Evolutionary conservation across 2,797 vertebrate genomes (phyloP), one percentile per base, ranked within the genome.

Genomic region (Rhinogobio ventralis): DNA sequence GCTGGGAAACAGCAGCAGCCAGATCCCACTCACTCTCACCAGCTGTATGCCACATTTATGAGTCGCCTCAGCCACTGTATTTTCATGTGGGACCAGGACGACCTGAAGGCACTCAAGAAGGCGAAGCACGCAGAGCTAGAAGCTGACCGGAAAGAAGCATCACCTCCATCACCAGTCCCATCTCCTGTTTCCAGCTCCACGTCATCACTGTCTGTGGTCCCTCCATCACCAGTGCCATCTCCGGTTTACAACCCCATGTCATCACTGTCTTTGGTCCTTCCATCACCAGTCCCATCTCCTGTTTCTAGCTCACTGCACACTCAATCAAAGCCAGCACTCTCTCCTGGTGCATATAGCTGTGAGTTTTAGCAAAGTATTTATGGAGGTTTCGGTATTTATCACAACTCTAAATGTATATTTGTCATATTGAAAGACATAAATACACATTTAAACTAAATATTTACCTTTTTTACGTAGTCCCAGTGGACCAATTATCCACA

Each of bases 111-210:
- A 4, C 73, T 87, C 15, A 82, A 33, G 66, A 23, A 72, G 73
- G 73, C 79, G 1, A 87, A 85, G 76, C 46, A 14, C 7, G 66
- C 75, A 53, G 81, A 87, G 69, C 69, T 79, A 15, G 83, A 53
- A 30, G 76, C 64, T 5, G 23, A 62, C 17, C n/a, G 5, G 25
- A 60, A 36, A 42, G 62, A 36, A 7, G n/a, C 64, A n/a, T 55
- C 82, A 81, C 33, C 5, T 36, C 33, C 33, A 36, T 36, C 33
- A 36, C 33, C 33, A 36, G 33, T 36, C 0, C 33, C 33, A 36
- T 36, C 33, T 36, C 33, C 33, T 36, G 33, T 36, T 36, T 36
- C 33, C 33, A 36, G 5, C 33, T 5, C 5, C 33, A 36, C 3
- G 33, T 33, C 46, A 46, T 46, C 13, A 46, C 13, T 5, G 46